Base-by-base conservation (phyloP, 2,888 invertebrate genomes). In the Polydrusus tereticollis region DNA sequence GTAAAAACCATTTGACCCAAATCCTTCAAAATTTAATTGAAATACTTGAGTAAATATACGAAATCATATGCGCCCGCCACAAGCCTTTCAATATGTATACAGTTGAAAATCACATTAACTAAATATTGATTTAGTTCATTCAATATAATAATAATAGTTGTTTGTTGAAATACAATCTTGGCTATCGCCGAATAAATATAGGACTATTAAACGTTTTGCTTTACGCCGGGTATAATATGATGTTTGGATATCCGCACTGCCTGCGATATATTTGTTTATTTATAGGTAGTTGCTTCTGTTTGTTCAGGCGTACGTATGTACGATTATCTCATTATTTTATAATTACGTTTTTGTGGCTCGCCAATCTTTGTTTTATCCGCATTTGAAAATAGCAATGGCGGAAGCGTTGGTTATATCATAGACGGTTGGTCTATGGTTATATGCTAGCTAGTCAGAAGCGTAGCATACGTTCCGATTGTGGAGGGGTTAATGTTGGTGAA, bases 141-240 rank as follows among this genome's bases (percentile, higher is more conserved):
- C 29, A 4, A 55, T 29, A 55, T 55, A 29, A 55, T 55, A 29
- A 55, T 55, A 55, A 29, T 55, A 55, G 10, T 55, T 55, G 52
- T 55, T 55, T 29, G 52, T 55, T 55, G 52, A 29, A 29, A 55
- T 55, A 55, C 52, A 29, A 55, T 55, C 52, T 55, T 55, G 52
- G 52, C 52, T 55, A 55, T 55, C 52, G 12, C 52, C 29, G 52
- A 55, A 55, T 29, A 55, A 55, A 55, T 55, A 55, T 55, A 29
- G 52, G n/a, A 55, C 52, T 55, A 29, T 55, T 29, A 55, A 55
- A 16, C 29, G 52, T 55, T 55, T 29, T 29, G 52, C 52, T 55
- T 55, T 55, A 29, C 29, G 18, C n/a, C n/a, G 16, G 16, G 10
- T n/a, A n/a, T n/a, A n/a, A 55, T 21, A 29, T 29, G 18, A 55